A percentile compares a stretch with the other conserved stretches of the same genome.
Conservation (phyloP, 2,113 vertebrate genomes). For the Cygnus atratus region DNA sequence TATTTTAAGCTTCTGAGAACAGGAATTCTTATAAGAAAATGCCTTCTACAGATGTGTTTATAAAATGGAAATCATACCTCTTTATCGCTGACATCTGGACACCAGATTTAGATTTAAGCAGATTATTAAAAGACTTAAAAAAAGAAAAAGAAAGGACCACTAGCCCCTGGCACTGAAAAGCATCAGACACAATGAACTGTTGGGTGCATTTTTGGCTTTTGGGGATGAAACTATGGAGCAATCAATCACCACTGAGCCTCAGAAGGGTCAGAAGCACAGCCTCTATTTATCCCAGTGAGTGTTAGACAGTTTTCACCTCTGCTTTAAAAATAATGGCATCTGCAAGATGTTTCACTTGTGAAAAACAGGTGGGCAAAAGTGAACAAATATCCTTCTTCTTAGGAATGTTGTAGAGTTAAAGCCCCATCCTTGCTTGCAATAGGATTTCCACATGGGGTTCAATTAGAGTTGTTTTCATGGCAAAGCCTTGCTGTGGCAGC, state of each 20-base stretch:
- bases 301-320: not conserved
- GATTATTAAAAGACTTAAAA: conserved; percentile 67
- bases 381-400: not conserved
- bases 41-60: conserved; percentile 79
- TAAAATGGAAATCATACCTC: conserved; percentile 73
- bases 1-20: conserved; percentile 6
- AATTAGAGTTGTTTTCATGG: not conserved
- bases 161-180: conserved; percentile 43
- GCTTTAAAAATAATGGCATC: not conserved
- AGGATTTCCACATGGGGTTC: not conserved
- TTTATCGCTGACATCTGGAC: conserved; percentile 86
- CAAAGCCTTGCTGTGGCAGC: not conserved
- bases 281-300: not conserved
- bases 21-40: conserved; percentile 63
- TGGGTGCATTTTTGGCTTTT: conserved; percentile 42
- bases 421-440: not conserved
- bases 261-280: not conserved
- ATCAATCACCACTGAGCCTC: not conserved
- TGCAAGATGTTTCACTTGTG: not conserved
- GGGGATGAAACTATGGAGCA: not conserved
- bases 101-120: conserved; percentile 78
- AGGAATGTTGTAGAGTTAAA: not conserved
- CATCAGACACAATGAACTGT: conserved; percentile 50
- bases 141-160: conserved; percentile 46
- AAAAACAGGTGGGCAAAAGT: not conserved